Conservation (phyloP, 64 coral and sea anemone genomes). For the Trachythela sp. region DNA sequence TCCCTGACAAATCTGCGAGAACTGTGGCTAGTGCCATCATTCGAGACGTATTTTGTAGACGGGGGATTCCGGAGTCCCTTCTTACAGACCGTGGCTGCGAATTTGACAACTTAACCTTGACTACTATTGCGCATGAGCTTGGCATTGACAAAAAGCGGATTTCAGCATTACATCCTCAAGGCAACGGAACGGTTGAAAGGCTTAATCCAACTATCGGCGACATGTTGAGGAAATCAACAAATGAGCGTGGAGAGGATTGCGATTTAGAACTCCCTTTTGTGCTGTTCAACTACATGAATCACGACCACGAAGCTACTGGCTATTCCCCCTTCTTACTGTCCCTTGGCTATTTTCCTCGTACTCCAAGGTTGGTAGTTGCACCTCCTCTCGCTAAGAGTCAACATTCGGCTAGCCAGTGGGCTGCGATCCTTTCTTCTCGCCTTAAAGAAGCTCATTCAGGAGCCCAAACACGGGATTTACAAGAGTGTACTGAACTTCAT, state of each 20-base stretch:
- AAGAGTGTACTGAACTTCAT: conserved; percentile 6
- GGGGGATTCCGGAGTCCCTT: conserved; percentile 49
- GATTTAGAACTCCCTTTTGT: conserved; percentile 51
- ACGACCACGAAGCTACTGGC: no score
- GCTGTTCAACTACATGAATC: conserved; percentile 49
- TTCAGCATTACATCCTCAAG: conserved; percentile 39
- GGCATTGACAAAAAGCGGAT: conserved; percentile 57
- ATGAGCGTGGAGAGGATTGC: background rate
- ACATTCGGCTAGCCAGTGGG: no score
- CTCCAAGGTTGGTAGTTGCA: background rate
- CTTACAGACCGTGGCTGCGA: background rate
- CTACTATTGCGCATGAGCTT: conserved; percentile 29
- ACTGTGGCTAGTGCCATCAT: conserved; percentile 14
- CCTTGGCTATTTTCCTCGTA: conserved; percentile 37
- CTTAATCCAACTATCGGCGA: no score
- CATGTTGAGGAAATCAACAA: conserved; percentile 20
- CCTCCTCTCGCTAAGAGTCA: conserved; percentile 12
- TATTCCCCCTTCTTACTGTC: conserved; percentile 55
- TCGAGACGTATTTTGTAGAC: conserved; percentile 32
- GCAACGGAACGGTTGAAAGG: conserved; percentile 32
- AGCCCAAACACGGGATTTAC: background rate
- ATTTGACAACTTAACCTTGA: conserved; percentile 34
- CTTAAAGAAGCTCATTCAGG: conserved; percentile 24
- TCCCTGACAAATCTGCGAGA: conserved; percentile 42
- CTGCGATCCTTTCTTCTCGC: no score